Percentiles rank a stretch among this genome's conserved stretches.
These are phyloP conservation scores for Sarcophaga caerulescens DNA, from an alignment of 2,888 invertebrate genomes.

Conservation along the genomic window DNA sequence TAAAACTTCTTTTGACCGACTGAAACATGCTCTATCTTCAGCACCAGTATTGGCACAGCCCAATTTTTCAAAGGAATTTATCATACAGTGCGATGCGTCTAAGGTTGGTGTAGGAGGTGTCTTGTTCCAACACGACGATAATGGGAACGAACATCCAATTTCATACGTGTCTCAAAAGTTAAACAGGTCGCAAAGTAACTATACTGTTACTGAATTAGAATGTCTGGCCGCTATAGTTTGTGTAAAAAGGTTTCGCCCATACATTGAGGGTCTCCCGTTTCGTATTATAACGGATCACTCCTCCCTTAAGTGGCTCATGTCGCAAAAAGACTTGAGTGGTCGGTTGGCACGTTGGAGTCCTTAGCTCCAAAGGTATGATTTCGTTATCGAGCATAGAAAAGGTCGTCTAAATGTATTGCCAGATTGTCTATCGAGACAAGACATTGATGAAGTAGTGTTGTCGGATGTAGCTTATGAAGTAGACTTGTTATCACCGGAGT, in stretches of 20 bases:
- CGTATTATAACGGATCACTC: too few species aligned
- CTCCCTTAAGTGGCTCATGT: too few species aligned
- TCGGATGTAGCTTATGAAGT: too few species aligned
- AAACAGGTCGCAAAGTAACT: slow-evolving; percentile 35
- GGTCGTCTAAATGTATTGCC: too few species aligned
- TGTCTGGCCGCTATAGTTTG: neutral
- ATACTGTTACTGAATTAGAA: slow-evolving; percentile 38
- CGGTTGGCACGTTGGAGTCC: too few species aligned
- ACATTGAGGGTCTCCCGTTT: too few species aligned
- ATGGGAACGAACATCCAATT: slow-evolving; percentile 47
- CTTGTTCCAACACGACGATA: slow-evolving; percentile 29
- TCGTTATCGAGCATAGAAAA: too few species aligned
- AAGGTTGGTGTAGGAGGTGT: slow-evolving; percentile 34
- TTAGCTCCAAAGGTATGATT: too few species aligned
- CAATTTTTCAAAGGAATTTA: slow-evolving; percentile 42
- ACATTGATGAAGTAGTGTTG: slow-evolving; percentile 4
- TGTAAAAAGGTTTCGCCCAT: too few species aligned
- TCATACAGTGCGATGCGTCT: slow-evolving; percentile 58
- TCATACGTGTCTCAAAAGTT: neutral
- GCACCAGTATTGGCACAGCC: slow-evolving; percentile 40
- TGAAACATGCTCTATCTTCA: slow-evolving; percentile 15
- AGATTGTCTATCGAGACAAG: slow-evolving; percentile 2
- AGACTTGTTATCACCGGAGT: slow-evolving; percentile 2
- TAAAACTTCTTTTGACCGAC: slow-evolving; percentile 17
- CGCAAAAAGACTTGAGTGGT: too few species aligned